A percentile compares a stretch with the other conserved stretches of the same genome.
Conservation (phyloP, 2,113 vertebrate species). For the Phycodurus eques region DNA sequence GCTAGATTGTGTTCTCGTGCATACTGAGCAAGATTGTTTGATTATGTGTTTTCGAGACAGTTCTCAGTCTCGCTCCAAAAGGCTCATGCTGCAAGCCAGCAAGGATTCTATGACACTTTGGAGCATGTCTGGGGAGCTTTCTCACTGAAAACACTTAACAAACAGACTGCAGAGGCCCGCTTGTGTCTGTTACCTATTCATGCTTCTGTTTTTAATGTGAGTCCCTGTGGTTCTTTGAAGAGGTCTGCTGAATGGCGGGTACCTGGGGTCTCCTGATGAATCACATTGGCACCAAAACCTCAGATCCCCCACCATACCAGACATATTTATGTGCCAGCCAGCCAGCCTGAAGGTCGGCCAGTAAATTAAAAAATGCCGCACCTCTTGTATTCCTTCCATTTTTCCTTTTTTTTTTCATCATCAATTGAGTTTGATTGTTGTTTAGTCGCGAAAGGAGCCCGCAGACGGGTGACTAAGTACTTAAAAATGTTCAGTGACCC, state of each 20-base stretch:
- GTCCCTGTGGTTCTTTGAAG: conserved; percentile 26
- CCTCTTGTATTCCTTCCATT: conserved; percentile 39
- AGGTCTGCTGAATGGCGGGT: conserved; percentile 51
- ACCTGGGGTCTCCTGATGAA: conserved; percentile 62
- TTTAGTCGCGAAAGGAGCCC: conserved; percentile 20
- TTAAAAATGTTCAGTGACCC: conserved; percentile 12
- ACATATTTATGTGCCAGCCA: conserved; percentile 55
- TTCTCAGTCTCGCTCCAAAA: conserved; percentile 16
- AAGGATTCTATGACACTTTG: conserved; percentile 63
- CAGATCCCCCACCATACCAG: conserved; percentile 57
- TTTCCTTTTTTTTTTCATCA: conserved; percentile 44
- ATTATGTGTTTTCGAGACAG: conserved; percentile 39
- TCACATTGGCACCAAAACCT: conserved; percentile 66
- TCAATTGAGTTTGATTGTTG: conserved; percentile 36
- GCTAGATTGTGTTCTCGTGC: conserved; percentile 38
- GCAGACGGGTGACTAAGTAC: conserved; percentile 27
- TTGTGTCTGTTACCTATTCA: conserved; percentile 38
- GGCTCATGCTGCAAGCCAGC: conserved; percentile 46
- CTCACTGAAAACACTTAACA: conserved; percentile 71
- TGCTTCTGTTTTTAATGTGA: conserved; percentile 27
- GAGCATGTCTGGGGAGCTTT: conserved; percentile 56
- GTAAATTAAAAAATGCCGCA: conserved; percentile 34
- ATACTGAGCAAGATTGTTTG: conserved; percentile 27
- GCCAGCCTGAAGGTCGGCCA: conserved; percentile 63
- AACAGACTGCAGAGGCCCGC: conserved; percentile 59